A percentile compares a stretch with the other conserved stretches of the same genome.
These are phyloP conservation scores for Pomatorhinus ruficollis DNA, from an alignment of 2,113 vertebrate genomes.

Conservation along the genomic window DNA sequence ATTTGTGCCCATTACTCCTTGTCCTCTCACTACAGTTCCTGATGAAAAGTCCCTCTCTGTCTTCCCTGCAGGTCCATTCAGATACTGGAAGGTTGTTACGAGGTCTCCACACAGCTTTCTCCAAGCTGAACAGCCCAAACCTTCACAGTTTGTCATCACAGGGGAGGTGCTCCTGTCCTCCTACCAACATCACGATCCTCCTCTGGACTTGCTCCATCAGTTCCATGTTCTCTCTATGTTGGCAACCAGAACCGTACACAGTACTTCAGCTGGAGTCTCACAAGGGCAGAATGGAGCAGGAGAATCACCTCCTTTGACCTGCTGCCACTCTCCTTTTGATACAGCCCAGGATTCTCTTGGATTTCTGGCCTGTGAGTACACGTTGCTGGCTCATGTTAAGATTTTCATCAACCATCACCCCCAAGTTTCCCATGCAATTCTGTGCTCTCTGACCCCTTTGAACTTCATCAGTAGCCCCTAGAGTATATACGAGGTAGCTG, in stretches of 20 bases:
- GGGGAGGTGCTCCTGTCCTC: not conserved
- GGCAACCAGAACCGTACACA: not conserved
- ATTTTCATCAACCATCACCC: not conserved
- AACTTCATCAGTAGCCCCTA: accelerated
- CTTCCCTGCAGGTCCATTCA: not conserved
- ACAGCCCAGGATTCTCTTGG: not conserved
- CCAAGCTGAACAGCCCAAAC: not conserved
- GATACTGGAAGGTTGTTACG: not conserved
- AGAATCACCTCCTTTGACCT: not conserved
- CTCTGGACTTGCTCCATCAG: not conserved
- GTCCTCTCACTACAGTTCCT: not conserved
- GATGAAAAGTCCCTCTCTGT: not conserved
- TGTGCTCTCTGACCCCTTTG: not conserved
- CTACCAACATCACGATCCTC: not conserved
- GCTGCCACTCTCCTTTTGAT: not conserved
- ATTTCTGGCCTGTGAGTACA: not conserved
- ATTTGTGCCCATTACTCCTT: not conserved
- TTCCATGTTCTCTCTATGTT: not conserved
- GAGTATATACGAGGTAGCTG: not conserved
- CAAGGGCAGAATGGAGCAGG: not conserved
- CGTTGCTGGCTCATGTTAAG: not conserved
- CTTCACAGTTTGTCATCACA: accelerated
- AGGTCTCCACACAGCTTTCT: not conserved
- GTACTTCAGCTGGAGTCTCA: not conserved
- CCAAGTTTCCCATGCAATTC: not conserved